Evolutionary conservation across 2,113 vertebrate genomes (phyloP), one percentile per base, ranked within the genome.

Genomic region (Anser brachyrhynchus): DNA sequence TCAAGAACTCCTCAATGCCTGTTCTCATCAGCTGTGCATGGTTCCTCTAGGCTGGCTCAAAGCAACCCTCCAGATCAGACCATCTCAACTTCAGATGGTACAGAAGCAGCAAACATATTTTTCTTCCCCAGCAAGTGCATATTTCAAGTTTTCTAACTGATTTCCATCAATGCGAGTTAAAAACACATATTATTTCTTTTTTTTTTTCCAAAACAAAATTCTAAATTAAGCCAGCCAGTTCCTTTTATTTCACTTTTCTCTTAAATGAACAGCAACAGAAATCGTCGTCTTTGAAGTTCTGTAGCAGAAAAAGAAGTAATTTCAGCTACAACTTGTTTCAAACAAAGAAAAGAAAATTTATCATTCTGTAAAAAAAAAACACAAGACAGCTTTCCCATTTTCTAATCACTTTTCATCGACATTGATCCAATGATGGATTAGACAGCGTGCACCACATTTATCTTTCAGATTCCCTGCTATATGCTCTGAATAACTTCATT

Each of bases 381-480:
- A 61, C 44, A 93, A 62, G 90, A 49, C 44, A 71, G 39, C 69
- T 91, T 86, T 92, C 57, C 65, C 52, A 71, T 94, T 96, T 95
- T 80, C 85, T 91, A 92, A 94, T 94, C 91, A 91, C 94, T 95
- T 91, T 80, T 90, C 55, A 62, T 90, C 2, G 4, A 46, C 78
- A 81, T 71, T 83, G 84, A 95, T 80, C 75, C 37, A 29, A 71
- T 83, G 91, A 92, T 87, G 83, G 76, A 90, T 92, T 92, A 67
- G 79, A 54, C 0, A 71, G n/a, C 0, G 0, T 72, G 49, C 87
- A 13, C 70, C 62, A 73, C 89, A 91, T 95, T 92, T 82, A 37
- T 95, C 87, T 93, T 95, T 83, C 55, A 29, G 37, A 69, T 87
- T 87, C 78, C 44, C 58, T 90, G 54, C 78, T 88, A 25, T 59